Evolutionary conservation across 2,113 vertebrate genomes (phyloP).

Genomic region (Eleginops maclovinus): DNA sequence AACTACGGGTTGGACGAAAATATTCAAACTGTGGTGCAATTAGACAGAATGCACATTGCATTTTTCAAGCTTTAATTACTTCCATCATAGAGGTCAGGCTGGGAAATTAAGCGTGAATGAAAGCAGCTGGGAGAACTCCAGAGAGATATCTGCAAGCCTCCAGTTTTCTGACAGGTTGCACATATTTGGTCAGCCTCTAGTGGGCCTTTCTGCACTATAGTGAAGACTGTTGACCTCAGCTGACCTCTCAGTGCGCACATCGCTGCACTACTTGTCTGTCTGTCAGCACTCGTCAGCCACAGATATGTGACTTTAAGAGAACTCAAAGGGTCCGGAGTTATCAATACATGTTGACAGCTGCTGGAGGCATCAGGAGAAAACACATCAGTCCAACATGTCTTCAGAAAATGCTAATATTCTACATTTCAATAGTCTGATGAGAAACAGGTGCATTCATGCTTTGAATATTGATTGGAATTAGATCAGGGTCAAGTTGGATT

Average conservation of each 20-base stretch:
- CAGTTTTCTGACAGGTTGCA: slow-evolving; percentile 10
- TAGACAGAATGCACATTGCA: slow-evolving; percentile 11
- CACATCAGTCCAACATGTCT: background rate
- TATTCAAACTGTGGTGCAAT: background rate
- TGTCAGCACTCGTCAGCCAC: slow-evolving; percentile 36
- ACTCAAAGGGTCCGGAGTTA: slow-evolving; percentile 8
- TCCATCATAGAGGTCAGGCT: background rate
- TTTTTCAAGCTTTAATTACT: background rate
- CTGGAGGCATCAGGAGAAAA: background rate
- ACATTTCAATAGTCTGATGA: background rate
- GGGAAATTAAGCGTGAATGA: background rate
- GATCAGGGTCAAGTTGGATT: background rate
- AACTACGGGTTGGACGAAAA: slow-evolving; percentile 5
- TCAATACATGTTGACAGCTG: slow-evolving; percentile 25
- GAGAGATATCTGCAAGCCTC: background rate
- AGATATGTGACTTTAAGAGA: slow-evolving; percentile 18
- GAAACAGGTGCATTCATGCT: background rate
- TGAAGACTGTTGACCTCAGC: slow-evolving; percentile 32
- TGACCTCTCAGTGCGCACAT: slow-evolving; percentile 40
- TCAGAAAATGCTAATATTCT: background rate
- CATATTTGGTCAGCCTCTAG: slow-evolving; percentile 14
- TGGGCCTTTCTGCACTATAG: slow-evolving; percentile 10
- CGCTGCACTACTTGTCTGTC: slow-evolving; percentile 36
- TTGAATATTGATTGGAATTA: background rate
- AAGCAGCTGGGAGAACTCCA: background rate